phyloP scores from a whole-genome alignment of 2,797 vertebrate genomes.

The Scolopax rusticola region DNA sequence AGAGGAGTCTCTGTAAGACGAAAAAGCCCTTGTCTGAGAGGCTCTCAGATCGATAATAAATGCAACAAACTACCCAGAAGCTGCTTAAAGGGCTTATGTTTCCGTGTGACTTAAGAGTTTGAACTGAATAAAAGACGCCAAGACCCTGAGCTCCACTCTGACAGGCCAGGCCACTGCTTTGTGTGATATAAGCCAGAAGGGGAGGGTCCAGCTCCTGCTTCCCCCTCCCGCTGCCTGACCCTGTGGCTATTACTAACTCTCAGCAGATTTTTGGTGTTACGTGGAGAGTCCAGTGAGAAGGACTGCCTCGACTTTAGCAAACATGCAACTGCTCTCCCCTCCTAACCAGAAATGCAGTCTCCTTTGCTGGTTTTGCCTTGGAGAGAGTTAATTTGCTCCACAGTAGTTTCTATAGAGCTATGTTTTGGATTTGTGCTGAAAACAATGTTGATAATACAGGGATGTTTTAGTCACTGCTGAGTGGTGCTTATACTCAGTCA shows the following conservation, averaged over 20 bases:
- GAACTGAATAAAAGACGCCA: fast-evolving
- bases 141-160: fast-evolving
- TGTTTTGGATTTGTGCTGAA: background rate
- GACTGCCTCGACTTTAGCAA: background rate
- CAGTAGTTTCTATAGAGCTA: background rate
- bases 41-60: background rate
- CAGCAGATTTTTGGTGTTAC: background rate
- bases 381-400: background rate
- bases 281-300: fast-evolving
- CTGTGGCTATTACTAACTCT: fast-evolving
- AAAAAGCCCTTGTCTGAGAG: background rate
- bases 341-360: background rate
- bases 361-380: background rate
- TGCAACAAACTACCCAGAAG: background rate
- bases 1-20: background rate
- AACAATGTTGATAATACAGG: background rate
- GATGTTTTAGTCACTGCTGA: background rate
- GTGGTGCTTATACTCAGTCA: background rate
- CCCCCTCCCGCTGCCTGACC: background rate
- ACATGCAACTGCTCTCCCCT: fast-evolving
- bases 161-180: background rate
- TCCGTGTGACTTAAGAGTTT: background rate
- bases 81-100: background rate
- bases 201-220: background rate
- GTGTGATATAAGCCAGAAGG: background rate